A percentile compares a stretch with the other conserved stretches of the same genome.
Evolutionary conservation across 2,888 invertebrate genomes (phyloP).

Genomic region (Pandemis cinnamomeana): DNA sequence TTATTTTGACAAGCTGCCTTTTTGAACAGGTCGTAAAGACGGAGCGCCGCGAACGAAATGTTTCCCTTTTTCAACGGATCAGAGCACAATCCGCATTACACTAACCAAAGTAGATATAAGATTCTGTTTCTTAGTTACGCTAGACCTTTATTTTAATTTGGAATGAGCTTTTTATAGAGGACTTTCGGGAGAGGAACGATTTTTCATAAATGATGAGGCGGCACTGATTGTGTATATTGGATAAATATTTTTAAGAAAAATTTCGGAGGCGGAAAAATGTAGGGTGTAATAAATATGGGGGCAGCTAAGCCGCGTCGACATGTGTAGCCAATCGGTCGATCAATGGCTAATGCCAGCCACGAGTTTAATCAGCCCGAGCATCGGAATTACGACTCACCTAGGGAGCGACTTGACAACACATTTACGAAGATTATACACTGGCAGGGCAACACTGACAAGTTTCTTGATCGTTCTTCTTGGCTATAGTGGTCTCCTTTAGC

Average conservation of each 20-base stretch:
- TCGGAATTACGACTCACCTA: constrained; percentile 49
- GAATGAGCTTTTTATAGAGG: constrained; percentile 83
- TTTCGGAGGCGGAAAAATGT: constrained; percentile 66
- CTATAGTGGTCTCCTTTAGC: background rate
- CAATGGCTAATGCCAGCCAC: constrained; percentile 61
- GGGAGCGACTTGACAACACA: constrained; percentile 17
- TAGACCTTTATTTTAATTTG: constrained; percentile 84
- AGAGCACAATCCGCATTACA: constrained; percentile 55
- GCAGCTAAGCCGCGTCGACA: constrained; percentile 71
- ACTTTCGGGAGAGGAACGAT: constrained; percentile 77
- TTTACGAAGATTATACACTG: constrained; percentile 26
- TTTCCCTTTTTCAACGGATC: constrained; percentile 45
- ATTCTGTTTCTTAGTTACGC: constrained; percentile 70
- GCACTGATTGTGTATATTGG: constrained; percentile 81
- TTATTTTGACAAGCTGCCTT: constrained; percentile 75
- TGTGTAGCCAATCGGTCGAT: constrained; percentile 78
- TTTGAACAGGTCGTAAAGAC: constrained; percentile 65
- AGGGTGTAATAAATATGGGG: constrained; percentile 72
- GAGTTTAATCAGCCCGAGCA: constrained; percentile 56
- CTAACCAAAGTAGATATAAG: constrained; percentile 56
- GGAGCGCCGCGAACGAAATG: constrained; percentile 48
- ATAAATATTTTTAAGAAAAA: constrained; percentile 81
- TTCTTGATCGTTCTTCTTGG: background rate
- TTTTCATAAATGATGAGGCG: constrained; percentile 83
- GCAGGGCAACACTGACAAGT: background rate